A percentile compares a stretch with the other conserved stretches of the same genome.
Conservation (phyloP, 64 coral and sea anemone species). For the Platygyra sinensis region DNA sequence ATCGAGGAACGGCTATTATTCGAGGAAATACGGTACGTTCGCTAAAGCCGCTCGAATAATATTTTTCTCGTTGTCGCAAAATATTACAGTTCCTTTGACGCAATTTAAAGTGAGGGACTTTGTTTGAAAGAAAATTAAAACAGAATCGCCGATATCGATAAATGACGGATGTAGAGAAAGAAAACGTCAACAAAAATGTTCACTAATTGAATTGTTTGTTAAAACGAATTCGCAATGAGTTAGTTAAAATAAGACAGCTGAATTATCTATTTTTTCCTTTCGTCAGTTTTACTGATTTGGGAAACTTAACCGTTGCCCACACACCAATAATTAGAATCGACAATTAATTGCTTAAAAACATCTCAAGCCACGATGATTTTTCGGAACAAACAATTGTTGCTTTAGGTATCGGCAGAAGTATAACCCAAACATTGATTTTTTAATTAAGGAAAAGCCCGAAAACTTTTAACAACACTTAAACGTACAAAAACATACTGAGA, state of each 20-base stretch:
- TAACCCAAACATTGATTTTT: constrained; percentile 23
- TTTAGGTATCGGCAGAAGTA: neutral
- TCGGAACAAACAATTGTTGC: neutral
- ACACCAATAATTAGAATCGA: neutral
- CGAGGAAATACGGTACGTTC: no score
- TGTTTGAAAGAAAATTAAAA: neutral
- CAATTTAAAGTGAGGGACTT: neutral
- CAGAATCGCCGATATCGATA: neutral
- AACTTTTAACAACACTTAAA: neutral
- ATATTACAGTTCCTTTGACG: neutral
- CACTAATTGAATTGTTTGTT: no score
- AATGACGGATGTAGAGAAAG: neutral
- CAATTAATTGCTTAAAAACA: neutral
- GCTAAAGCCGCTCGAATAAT: neutral
- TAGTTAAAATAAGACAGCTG: no score
- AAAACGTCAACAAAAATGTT: neutral
- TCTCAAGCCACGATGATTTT: neutral
- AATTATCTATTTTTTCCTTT: no score
- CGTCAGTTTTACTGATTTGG: no score
- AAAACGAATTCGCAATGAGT: no score
- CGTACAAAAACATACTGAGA: neutral
- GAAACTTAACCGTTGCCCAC: no score
- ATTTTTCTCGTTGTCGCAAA: neutral
- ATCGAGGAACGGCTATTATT: no score
- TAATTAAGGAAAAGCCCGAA: neutral